These are phyloP conservation scores for Heteronetta atricapilla DNA, from an alignment of 2,113 vertebrate species.

Conservation along the genomic window DNA sequence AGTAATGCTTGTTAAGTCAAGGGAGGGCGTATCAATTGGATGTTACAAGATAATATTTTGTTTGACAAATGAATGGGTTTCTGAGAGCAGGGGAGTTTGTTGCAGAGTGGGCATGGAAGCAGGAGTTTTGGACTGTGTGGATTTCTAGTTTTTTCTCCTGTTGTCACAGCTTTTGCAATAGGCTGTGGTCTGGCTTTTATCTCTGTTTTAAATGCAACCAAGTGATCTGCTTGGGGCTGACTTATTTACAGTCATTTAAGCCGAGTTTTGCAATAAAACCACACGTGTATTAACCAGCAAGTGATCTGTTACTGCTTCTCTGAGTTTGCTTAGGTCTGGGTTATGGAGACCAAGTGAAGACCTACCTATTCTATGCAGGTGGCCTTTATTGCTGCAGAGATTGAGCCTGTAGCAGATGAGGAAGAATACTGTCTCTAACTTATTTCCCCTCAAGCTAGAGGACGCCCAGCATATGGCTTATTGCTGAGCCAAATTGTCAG, in stretches of 20 bases:
- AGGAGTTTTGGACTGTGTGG: not conserved
- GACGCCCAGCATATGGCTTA: not conserved
- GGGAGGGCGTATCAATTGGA: not conserved
- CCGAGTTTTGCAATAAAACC: not conserved
- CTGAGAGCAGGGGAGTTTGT: not conserved
- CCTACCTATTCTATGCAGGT: not conserved
- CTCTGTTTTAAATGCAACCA: not conserved
- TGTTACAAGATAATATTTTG: not conserved
- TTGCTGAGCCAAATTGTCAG: not conserved
- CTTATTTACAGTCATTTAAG: not conserved
- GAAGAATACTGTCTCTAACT: not conserved
- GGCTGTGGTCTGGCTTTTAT: not conserved
- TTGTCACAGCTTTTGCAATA: not conserved
- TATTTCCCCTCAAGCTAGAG: not conserved
- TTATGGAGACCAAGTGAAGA: not conserved
- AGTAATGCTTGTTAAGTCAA: not conserved
- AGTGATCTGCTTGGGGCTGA: not conserved
- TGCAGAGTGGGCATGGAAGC: not conserved
- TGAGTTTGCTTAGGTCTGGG: not conserved
- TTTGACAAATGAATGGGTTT: not conserved
- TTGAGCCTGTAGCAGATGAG: not conserved
- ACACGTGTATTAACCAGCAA: not conserved
- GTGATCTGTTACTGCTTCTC: not conserved
- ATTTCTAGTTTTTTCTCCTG: not conserved
- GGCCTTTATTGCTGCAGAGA: not conserved